Percentiles rank a stretch among this genome's conserved stretches.
Evolutionary conservation across 2,797 vertebrate genomes (phyloP).

Genomic region (Melanogrammus aeglefinus): DNA sequence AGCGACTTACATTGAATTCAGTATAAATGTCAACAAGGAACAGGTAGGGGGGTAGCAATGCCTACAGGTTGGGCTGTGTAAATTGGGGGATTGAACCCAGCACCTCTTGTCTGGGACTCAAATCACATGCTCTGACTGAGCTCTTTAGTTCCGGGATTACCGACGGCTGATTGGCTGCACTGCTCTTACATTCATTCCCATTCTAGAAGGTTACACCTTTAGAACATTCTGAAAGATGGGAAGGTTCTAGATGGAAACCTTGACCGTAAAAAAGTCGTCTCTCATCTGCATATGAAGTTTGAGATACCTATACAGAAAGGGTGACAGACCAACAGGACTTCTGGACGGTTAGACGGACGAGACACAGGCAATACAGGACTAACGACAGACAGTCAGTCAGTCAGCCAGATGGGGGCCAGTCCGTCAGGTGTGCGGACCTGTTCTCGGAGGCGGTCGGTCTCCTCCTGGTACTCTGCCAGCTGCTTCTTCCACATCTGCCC

Average conservation of each 20-base stretch:
- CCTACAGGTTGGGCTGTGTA: not conserved
- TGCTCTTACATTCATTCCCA: not conserved
- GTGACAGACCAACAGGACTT: not conserved
- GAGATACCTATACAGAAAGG: not conserved
- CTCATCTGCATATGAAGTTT: too few relatives aligned
- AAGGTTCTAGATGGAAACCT: too few relatives aligned
- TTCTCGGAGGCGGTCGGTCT: slow-evolving; percentile 84
- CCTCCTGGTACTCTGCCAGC: slow-evolving; percentile 86
- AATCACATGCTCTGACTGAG: not conserved
- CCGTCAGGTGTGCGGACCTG: slow-evolving; percentile 66
- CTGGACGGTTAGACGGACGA: too few relatives aligned
- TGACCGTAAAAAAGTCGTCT: too few relatives aligned
- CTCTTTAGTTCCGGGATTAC: not conserved
- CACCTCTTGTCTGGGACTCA: not conserved
- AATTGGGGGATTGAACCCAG: not conserved
- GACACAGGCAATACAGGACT: too few relatives aligned
- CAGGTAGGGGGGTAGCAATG: too few relatives aligned
- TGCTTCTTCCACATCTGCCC: slow-evolving; percentile 93
- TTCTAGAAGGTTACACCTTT: too few relatives aligned
- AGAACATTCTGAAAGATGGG: too few relatives aligned
- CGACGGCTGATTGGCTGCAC: not conserved
- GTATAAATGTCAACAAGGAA: too few relatives aligned
- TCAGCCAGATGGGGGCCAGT: not conserved
- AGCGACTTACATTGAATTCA: too few relatives aligned
- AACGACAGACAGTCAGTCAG: too few relatives aligned